A percentile compares a stretch with the other conserved stretches of the same genome.
Evolutionary conservation across 1,140 invertebrate species (phyloP).

Genomic region (Drosophila arizonae): DNA sequence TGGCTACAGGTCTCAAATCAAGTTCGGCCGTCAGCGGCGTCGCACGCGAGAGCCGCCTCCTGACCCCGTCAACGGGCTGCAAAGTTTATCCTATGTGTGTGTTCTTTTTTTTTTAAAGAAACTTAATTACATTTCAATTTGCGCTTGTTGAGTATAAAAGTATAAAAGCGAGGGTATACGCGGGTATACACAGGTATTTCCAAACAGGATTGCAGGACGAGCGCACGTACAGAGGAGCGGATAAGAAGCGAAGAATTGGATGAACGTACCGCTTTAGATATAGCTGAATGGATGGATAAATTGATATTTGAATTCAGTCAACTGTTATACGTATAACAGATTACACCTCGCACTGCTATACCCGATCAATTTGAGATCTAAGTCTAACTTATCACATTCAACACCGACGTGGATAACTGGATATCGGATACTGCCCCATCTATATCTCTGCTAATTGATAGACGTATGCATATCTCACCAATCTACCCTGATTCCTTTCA

Average conservation of each 20-base stretch:
- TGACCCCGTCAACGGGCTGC: not conserved
- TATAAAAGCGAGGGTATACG: not conserved
- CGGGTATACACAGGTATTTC: not conserved
- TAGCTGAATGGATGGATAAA: not conserved
- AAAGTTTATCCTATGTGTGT: not conserved
- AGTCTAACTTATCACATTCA: no score
- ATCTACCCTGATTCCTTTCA: no score
- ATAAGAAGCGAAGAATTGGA: not conserved
- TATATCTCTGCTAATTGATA: no score
- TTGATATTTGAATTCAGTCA: no score
- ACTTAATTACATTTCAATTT: constrained; percentile 81
- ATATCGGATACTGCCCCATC: no score
- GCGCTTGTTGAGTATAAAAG: constrained; percentile 6
- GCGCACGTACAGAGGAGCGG: no score
- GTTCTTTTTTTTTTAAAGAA: constrained; percentile 23
- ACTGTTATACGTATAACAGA: no score
- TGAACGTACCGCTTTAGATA: no score
- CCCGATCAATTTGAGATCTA: no score
- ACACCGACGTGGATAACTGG: no score
- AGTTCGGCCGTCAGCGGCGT: constrained; percentile 57
- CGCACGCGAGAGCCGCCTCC: constrained; percentile 41
- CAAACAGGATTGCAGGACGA: not conserved
- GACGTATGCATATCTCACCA: no score
- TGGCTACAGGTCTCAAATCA: constrained; percentile 44
- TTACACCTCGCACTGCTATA: no score